phyloP scores from a whole-genome alignment of 2,113 vertebrate species.

The Reinhardtius hippoglossoides region DNA sequence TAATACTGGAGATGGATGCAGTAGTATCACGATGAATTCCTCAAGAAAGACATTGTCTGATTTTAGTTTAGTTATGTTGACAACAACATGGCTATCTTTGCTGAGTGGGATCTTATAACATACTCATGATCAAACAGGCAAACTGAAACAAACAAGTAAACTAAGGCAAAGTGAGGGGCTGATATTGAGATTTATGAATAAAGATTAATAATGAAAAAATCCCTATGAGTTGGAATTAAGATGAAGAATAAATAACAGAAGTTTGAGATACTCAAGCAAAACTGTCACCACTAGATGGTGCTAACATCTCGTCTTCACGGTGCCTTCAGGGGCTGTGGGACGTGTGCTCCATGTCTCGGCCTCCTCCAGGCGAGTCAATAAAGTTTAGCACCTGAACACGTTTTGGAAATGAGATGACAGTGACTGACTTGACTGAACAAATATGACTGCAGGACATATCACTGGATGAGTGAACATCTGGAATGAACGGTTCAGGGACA shows the following conservation, averaged over 20 bases:
- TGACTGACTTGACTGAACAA: background rate
- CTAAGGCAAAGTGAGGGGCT: too few species aligned
- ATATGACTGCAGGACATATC: background rate
- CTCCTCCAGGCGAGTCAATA: background rate
- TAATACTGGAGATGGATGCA: too few species aligned
- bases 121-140: too few species aligned
- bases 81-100: too few species aligned
- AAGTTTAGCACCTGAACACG: background rate
- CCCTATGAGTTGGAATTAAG: background rate
- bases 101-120: too few species aligned
- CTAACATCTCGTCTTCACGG: background rate
- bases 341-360: background rate
- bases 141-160: too few species aligned
- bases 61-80: too few species aligned
- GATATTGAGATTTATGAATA: too few species aligned
- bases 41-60: too few species aligned
- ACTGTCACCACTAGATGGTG: conserved; percentile 32
- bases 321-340: background rate
- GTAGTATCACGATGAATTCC: too few species aligned
- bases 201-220: too few species aligned
- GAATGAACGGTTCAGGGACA: background rate
- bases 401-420: background rate
- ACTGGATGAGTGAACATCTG: background rate
- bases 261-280: background rate
- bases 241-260: background rate